A percentile compares a stretch with the other conserved stretches of the same genome.
phyloP scores from a whole-genome alignment of 64 coral and sea anemone species.

The Pocillopora damicornis region DNA sequence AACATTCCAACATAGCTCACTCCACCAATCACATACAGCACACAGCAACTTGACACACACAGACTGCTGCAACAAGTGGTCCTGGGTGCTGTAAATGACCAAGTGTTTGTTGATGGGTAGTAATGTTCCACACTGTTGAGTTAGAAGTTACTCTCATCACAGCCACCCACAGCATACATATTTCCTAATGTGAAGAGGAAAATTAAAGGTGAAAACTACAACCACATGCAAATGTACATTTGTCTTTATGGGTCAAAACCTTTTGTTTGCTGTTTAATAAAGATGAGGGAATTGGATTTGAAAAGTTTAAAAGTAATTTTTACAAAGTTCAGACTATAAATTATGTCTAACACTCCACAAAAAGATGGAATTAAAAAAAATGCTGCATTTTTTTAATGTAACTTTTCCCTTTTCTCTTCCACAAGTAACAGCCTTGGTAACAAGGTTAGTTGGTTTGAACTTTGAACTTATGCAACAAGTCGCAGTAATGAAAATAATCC shows the following conservation, averaged over 20 bases:
- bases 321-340: too few species aligned
- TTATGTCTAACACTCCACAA: too few species aligned
- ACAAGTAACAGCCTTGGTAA: too few species aligned
- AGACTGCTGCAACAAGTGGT: slow-evolving; percentile 90
- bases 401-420: too few species aligned
- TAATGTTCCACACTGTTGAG: slow-evolving; percentile 90
- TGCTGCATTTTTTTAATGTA: too few species aligned
- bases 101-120: slow-evolving; percentile 80
- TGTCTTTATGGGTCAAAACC: not conserved
- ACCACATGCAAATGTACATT: not conserved
- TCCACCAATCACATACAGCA: slow-evolving; percentile 91
- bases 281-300: too few species aligned
- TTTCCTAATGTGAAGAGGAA: slow-evolving; percentile 45
- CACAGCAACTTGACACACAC: slow-evolving; percentile 71
- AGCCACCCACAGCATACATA: slow-evolving; percentile 98
- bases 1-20: slow-evolving; percentile 99
- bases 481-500: too few species aligned
- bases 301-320: too few species aligned
- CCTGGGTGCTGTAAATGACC: slow-evolving; percentile 89
- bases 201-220: not conserved
- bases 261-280: not conserved
- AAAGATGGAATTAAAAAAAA: too few species aligned
- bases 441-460: too few species aligned
- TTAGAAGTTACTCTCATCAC: slow-evolving; percentile 96
- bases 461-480: too few species aligned